phyloP scores from a whole-genome alignment of 2,113 vertebrate species.

The Grammomys surdaster region DNA sequence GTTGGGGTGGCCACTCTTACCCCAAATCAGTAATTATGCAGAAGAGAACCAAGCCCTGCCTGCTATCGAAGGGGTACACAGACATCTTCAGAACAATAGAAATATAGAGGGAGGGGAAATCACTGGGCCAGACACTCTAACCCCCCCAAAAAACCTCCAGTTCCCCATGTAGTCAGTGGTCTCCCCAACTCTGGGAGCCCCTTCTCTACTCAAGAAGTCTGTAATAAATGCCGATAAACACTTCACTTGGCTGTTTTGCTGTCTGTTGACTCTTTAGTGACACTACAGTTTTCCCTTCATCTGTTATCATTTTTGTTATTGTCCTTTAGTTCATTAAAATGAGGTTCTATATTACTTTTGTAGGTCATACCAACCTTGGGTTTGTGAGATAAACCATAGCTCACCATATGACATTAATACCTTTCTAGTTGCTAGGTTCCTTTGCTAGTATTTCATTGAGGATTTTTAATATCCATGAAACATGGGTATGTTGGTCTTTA shows the following conservation, averaged over 20 bases:
- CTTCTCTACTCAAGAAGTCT: too few relatives aligned
- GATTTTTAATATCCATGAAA: conserved; percentile 13
- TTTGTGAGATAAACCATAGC: background rate
- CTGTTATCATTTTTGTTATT: background rate
- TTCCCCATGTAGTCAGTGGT: background rate
- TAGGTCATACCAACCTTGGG: background rate
- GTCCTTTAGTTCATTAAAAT: background rate
- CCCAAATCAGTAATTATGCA: background rate
- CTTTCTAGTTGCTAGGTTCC: background rate
- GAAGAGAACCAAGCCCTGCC: background rate
- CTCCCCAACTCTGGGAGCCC: background rate
- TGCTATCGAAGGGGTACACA: background rate
- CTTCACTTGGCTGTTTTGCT: too few relatives aligned
- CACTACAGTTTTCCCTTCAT: background rate
- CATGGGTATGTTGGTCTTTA: background rate
- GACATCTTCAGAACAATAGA: background rate
- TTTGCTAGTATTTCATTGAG: background rate
- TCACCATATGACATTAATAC: background rate
- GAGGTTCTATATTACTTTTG: background rate
- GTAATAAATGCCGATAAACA: background rate
- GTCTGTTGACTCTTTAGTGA: background rate
- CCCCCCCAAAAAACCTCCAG: background rate
- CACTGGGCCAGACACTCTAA: background rate
- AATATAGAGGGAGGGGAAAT: background rate
- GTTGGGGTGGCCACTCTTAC: background rate